Percentiles rank a stretch among this genome's conserved stretches.
Conservation (phyloP, 2,113 vertebrate genomes). For the Enhydra lutris region DNA sequence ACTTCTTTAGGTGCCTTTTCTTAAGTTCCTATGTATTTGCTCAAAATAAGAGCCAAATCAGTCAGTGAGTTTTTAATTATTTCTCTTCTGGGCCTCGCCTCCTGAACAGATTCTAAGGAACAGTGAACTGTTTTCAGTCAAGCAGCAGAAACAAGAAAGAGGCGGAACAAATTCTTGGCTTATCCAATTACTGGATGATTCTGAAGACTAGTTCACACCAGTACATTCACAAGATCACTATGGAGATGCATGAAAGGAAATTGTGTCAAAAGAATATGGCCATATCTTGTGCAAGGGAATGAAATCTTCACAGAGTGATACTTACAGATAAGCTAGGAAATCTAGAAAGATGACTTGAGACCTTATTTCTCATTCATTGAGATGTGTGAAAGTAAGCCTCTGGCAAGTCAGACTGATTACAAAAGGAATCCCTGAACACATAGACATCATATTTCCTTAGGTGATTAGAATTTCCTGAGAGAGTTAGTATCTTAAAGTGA, state of each 20-base stretch:
- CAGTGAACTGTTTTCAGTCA: background rate
- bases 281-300: background rate
- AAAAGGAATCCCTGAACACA: background rate
- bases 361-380: background rate
- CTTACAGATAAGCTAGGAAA: background rate
- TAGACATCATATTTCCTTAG: background rate
- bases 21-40: background rate
- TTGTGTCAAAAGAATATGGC: background rate
- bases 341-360: background rate
- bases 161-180: background rate
- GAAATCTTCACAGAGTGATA: background rate
- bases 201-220: background rate
- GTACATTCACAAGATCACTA: background rate
- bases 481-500: background rate
- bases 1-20: background rate
- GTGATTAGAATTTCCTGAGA: background rate
- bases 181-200: background rate
- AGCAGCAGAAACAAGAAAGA: background rate
- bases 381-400: background rate
- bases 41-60: background rate
- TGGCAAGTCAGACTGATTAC: background rate
- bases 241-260: background rate
- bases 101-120: conserved; percentile 27
- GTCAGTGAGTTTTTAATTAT: background rate
- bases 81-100: background rate